These are phyloP conservation scores for Hycleus cichorii DNA, from an alignment of 1,140 invertebrate species.

Conservation along the genomic window DNA sequence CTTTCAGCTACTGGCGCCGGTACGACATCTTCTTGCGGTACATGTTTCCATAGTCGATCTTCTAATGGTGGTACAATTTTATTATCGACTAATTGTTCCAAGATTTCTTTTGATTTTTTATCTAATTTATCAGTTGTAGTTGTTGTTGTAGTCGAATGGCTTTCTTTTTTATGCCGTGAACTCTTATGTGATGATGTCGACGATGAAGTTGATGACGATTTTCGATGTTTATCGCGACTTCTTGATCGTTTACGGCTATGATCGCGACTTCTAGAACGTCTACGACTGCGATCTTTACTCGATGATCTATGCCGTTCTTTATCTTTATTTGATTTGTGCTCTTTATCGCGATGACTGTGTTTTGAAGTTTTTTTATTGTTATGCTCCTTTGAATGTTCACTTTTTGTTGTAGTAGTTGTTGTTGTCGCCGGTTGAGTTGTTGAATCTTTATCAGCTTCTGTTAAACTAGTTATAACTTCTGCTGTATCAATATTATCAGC, in stretches of 20 bases:
- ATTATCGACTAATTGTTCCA: conserved; percentile 39
- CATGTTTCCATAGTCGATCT: conserved; percentile 39
- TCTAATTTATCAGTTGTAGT: conserved; percentile 35
- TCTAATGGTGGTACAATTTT: conserved; percentile 40
- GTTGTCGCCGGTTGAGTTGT: conserved; percentile 11
- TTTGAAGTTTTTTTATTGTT: conserved; percentile 35
- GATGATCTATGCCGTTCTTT: conserved; percentile 35
- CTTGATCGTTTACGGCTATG: conserved; percentile 25
- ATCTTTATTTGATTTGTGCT: conserved; percentile 26
- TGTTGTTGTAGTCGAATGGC: conserved; percentile 36
- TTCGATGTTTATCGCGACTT: conserved; percentile 28
- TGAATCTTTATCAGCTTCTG: conserved; percentile 23
- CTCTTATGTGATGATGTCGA: conserved; percentile 24
- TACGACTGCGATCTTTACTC: conserved; percentile 34
- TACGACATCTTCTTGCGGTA: conserved; percentile 41
- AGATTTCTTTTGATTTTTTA: conserved; percentile 39
- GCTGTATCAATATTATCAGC: conserved; percentile 32
- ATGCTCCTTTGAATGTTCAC: conserved; percentile 30
- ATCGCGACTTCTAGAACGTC: conserved; percentile 28
- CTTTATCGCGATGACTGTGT: conserved; percentile 32
- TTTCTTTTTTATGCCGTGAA: conserved; percentile 39
- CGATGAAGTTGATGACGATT: conserved; percentile 23
- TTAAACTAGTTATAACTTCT: conserved; percentile 34
- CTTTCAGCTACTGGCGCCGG: conserved; percentile 39
- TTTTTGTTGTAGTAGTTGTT: conserved; percentile 18